Percentiles rank a stretch among this genome's conserved stretches.
phyloP scores from a whole-genome alignment of 2,113 vertebrate genomes.

The Aldabrachelys gigantea region DNA sequence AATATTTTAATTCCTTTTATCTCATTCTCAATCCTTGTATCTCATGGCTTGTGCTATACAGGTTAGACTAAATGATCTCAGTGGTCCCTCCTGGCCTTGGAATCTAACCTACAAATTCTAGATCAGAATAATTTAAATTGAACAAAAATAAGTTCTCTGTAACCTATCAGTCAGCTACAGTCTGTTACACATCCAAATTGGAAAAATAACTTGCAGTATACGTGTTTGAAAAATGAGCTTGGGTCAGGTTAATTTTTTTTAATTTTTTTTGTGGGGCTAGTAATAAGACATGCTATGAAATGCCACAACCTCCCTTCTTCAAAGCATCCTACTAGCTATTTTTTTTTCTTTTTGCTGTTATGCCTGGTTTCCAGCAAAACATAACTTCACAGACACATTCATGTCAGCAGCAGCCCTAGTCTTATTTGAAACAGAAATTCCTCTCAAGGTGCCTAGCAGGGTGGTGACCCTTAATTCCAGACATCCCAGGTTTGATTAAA shows the following conservation, averaged over 20 bases:
- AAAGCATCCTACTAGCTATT: slow-evolving; percentile 18
- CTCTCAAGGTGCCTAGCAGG: slow-evolving; percentile 59
- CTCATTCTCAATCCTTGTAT: not conserved
- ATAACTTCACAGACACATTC: slow-evolving; percentile 53
- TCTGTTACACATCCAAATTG: slow-evolving; percentile 1
- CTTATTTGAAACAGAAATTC: slow-evolving; percentile 63
- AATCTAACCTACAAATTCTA: not conserved
- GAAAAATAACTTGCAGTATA: slow-evolving; percentile 48
- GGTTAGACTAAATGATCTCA: not conserved
- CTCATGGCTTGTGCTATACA: not conserved
- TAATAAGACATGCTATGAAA: not conserved
- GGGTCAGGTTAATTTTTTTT: not conserved
- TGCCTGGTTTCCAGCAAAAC: slow-evolving; percentile 53
- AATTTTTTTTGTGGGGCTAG: not conserved
- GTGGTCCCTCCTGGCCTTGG: not conserved
- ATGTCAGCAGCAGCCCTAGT: slow-evolving; percentile 39
- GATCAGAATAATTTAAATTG: not conserved
- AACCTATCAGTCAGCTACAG: not conserved
- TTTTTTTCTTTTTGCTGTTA: slow-evolving; percentile 56
- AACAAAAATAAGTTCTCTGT: not conserved
- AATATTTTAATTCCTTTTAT: not conserved
- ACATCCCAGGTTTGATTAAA: slow-evolving; percentile 64
- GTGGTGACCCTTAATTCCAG: slow-evolving; percentile 55
- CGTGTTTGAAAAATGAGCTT: slow-evolving; percentile 33
- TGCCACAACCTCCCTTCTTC: not conserved